These are phyloP conservation scores for Osmoderma eremita DNA, from an alignment of 2,888 invertebrate species.

Conservation along the genomic window DNA sequence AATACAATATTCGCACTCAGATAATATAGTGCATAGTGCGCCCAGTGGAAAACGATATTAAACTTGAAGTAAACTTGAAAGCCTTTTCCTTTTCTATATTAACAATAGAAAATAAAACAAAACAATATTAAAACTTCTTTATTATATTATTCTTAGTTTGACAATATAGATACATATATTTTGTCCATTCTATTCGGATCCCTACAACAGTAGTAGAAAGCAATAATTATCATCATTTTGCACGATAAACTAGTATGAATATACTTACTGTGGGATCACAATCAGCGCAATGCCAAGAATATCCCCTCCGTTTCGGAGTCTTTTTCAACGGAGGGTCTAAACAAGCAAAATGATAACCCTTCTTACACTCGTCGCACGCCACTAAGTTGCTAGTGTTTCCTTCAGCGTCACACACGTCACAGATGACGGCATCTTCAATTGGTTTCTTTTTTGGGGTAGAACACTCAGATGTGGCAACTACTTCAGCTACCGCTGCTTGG, in stretches of 20 bases:
- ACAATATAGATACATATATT: constrained; percentile 15
- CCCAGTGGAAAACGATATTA: no score
- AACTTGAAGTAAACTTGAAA: no score
- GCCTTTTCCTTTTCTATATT: no score
- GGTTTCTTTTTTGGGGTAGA: constrained; percentile 30
- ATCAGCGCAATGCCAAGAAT: constrained; percentile 95
- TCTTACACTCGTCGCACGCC: constrained; percentile 90
- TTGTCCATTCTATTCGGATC: constrained; percentile 29
- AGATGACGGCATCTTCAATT: constrained; percentile 60
- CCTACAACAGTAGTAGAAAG: constrained; percentile 41
- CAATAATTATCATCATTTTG: constrained; percentile 34
- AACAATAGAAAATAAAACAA: neutral
- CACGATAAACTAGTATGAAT: neutral
- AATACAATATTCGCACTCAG: no score
- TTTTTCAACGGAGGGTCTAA: constrained; percentile 94
- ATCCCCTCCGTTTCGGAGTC: constrained; percentile 92
- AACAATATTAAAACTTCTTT: constrained; percentile 17
- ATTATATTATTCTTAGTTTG: constrained; percentile 2
- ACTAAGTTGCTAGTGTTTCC: constrained; percentile 75
- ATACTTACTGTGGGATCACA: constrained; percentile 88
- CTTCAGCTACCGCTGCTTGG: constrained; percentile 19
- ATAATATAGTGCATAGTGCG: no score
- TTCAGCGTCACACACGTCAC: constrained; percentile 73
- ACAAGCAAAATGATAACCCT: constrained; percentile 92
- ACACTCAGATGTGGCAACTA: constrained; percentile 40